Percentiles rank a stretch among this genome's conserved stretches.
Conservation (phyloP, 2,113 vertebrate genomes). For the Scopus umbretta region DNA sequence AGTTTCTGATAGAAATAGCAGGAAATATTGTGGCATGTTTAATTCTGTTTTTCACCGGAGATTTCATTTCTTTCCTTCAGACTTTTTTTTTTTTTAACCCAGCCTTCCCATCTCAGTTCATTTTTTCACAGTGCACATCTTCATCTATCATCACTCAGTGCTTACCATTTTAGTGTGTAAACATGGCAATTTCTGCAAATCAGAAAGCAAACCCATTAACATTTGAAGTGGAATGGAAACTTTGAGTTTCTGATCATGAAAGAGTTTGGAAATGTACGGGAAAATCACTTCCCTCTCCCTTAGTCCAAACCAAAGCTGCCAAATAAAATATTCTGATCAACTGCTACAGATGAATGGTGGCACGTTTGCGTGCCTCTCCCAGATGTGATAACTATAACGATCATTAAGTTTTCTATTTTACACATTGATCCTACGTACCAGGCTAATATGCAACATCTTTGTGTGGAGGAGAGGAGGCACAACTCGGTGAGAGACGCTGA, state of each 20-base stretch:
- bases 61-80: background rate
- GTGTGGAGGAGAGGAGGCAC: background rate
- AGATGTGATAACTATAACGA: fast-evolving
- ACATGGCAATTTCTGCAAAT: background rate
- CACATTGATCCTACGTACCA: fast-evolving
- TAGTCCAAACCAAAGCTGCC: background rate
- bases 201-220: slow-evolving; percentile 9
- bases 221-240: background rate
- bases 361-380: background rate
- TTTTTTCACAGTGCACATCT: background rate
- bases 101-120: background rate
- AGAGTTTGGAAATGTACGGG: background rate
- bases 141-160: background rate
- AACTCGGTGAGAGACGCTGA: fast-evolving
- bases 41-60: background rate
- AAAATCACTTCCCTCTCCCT: background rate
- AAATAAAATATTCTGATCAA: background rate
- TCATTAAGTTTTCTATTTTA: fast-evolving
- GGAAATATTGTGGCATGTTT: background rate
- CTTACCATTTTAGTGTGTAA: background rate
- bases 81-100: background rate
- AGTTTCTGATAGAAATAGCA: background rate
- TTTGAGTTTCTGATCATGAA: background rate
- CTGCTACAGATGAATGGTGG: background rate
- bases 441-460: background rate